Evolutionary conservation across 2,888 invertebrate species (phyloP), one percentile per base, ranked within the genome.

Genomic region (Rotaria magnacalcarata): DNA sequence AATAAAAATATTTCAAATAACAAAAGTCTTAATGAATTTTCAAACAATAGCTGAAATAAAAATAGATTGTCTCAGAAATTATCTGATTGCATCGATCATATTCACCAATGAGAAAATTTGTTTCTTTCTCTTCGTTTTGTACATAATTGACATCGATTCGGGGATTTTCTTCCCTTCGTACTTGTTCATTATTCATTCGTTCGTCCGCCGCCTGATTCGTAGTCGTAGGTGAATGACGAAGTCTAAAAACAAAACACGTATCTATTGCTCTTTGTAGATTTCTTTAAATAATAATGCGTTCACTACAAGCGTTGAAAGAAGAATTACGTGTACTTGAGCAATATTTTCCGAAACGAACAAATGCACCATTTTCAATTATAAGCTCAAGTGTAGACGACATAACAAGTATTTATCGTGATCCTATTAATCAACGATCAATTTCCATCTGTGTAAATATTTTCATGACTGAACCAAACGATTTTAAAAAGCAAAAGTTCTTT

Each of bases 401-500:
- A 67, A 67, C 67, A 19, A 67, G 67, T 67, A 67, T 67, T 34
- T 67, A 67, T 41, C 67, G 67, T 67, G 67, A 67, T 67, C 67
- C 67, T 34, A 7, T 34, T 41, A 67, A 67, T 34, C 67, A 67
- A 67, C 34, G 67, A 34, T 41, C 67, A 41, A 67, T 67, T 34
- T 67, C 67, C 16, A 67, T 67, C 7, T 67, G 67, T 34, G 67
- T 67, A 67, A 67, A 41, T 19, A 5, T 34, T 16, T 14, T 34
- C 10, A 14, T 67, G n/a, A 19, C 1, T 19, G 7, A 0, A 34
- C 34, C 34, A 34, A 34, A 2, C 34, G 34, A 34, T 34, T 34
- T 34, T 34, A 10, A 16, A 67, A 41, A 67, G 19, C 16, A 41
- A 67, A n/a, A 34, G 2, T 67, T 41, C 0, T 34, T 67, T 4